These are phyloP conservation scores for Blomia tropicalis DNA, from an alignment of 2,888 invertebrate genomes.

Conservation along the genomic window DNA sequence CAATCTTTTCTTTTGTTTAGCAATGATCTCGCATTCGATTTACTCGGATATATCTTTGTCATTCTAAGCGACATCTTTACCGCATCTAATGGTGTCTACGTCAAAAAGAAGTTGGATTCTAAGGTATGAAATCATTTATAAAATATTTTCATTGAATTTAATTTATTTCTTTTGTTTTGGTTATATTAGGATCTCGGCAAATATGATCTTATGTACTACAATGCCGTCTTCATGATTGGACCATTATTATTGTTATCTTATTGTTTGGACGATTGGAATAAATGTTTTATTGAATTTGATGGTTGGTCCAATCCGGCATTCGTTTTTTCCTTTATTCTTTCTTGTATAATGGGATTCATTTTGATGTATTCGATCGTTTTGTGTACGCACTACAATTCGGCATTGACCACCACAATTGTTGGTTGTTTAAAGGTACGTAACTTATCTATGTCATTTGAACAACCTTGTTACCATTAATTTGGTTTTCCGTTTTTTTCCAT, in stretches of 20 bases:
- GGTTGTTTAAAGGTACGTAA: too few relatives aligned
- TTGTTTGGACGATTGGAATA: conserved; percentile 55
- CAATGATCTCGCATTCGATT: conserved; percentile 82
- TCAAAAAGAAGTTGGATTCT: conserved; percentile 87
- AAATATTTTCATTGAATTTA: neutral
- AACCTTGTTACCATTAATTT: too few relatives aligned
- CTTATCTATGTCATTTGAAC: too few relatives aligned
- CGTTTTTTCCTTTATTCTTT: conserved; percentile 60
- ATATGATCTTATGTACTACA: conserved; percentile 80
- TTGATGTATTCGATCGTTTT: conserved; percentile 84
- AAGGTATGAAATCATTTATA: conserved; percentile 38
- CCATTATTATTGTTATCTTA: conserved; percentile 56
- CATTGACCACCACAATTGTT: conserved; percentile 94
- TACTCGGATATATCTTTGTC: conserved; percentile 73
- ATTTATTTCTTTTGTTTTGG: neutral
- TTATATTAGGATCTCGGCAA: conserved; percentile 68
- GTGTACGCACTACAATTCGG: conserved; percentile 89
- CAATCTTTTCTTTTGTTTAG: too few relatives aligned
- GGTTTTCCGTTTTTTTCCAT: too few relatives aligned
- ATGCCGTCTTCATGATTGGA: conserved; percentile 69
- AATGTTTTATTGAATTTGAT: conserved; percentile 46
- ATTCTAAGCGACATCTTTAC: conserved; percentile 83
- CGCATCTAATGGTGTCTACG: conserved; percentile 90
- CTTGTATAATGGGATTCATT: conserved; percentile 91
- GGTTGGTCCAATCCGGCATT: conserved; percentile 63